Evolutionary conservation across 2,888 invertebrate species (phyloP).

Genomic region (Watsonalla binaria): DNA sequence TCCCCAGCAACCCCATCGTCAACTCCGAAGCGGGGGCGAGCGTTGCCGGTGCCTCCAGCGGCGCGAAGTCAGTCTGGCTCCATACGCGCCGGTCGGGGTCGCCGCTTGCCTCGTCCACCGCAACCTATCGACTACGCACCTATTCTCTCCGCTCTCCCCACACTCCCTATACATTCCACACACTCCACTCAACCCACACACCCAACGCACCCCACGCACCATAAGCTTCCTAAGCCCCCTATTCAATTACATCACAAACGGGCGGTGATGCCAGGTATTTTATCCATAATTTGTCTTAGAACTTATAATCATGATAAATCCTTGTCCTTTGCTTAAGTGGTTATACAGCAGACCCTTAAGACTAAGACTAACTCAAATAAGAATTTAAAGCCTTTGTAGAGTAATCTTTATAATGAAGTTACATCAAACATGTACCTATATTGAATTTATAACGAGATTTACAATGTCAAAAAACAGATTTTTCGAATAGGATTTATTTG

Average conservation of each 20-base stretch:
- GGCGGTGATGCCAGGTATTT: neutral
- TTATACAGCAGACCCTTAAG: too few species aligned
- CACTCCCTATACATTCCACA: neutral
- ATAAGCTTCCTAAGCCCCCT: neutral
- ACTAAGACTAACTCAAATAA: too few species aligned
- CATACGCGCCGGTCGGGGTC: slow-evolving; percentile 50
- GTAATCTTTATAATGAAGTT: too few species aligned
- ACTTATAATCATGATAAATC: neutral
- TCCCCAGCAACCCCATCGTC: slow-evolving; percentile 69
- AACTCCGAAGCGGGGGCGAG: slow-evolving; percentile 66
- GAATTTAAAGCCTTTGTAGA: too few species aligned
- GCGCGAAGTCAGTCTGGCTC: slow-evolving; percentile 61
- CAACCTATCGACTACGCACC: slow-evolving; percentile 36
- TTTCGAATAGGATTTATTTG: too few species aligned
- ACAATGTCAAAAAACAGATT: too few species aligned
- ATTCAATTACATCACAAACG: slow-evolving; percentile 24
- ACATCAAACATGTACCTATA: too few species aligned
- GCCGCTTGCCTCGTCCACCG: slow-evolving; percentile 63
- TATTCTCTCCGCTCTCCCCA: slow-evolving; percentile 10
- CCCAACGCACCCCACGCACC: too few species aligned
- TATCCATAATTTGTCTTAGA: too few species aligned
- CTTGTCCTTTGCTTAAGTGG: too few species aligned
- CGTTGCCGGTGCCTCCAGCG: slow-evolving; percentile 51
- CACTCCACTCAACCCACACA: too few species aligned
- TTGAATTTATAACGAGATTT: too few species aligned